Percentiles rank a stretch among this genome's conserved stretches.
Evolutionary conservation across 2,797 vertebrate genomes (phyloP).

Genomic region (Sebastes kiyomatsui): DNA sequence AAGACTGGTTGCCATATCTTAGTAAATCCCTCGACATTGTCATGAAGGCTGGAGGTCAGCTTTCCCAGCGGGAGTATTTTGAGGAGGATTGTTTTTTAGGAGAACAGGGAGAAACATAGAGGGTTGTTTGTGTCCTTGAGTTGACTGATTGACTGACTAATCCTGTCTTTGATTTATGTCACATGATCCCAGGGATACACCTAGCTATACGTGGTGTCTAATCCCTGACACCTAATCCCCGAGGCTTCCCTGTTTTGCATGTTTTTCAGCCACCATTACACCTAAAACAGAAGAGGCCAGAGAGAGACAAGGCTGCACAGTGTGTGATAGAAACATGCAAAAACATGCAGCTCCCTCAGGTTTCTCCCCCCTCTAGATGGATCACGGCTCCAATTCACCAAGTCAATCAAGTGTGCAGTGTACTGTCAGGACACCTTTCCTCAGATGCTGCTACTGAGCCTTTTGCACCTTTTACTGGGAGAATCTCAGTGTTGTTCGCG

Average conservation of each 20-base stretch:
- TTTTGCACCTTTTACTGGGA: conserved; percentile 4
- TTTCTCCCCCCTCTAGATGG: not conserved
- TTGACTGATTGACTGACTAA: conserved; percentile 7
- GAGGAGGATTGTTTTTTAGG: too few relatives aligned
- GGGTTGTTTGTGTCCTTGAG: not conserved
- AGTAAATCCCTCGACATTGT: too few relatives aligned
- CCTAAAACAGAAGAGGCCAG: not conserved
- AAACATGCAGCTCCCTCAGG: conserved; percentile 2
- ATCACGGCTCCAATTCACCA: conserved; percentile 18
- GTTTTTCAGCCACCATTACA: conserved; percentile 33
- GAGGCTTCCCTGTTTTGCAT: conserved; percentile 22
- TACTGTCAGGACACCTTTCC: not conserved
- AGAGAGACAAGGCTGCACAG: not conserved
- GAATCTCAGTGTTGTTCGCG: conserved; percentile 2
- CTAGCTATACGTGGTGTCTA: conserved; percentile 31
- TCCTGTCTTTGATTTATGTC: conserved; percentile 18
- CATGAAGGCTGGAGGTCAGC: too few relatives aligned
- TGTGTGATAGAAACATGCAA: conserved; percentile 26
- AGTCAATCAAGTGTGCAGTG: conserved; percentile 3
- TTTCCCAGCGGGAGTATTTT: too few relatives aligned
- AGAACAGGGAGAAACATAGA: not conserved
- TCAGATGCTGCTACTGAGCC: not conserved
- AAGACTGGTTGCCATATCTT: too few relatives aligned
- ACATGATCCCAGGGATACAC: conserved; percentile 40
- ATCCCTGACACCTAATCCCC: conserved; percentile 54